Percentiles rank a stretch among this genome's conserved stretches.
Conservation (phyloP, 2,113 vertebrate genomes). For the Lepus europaeus region DNA sequence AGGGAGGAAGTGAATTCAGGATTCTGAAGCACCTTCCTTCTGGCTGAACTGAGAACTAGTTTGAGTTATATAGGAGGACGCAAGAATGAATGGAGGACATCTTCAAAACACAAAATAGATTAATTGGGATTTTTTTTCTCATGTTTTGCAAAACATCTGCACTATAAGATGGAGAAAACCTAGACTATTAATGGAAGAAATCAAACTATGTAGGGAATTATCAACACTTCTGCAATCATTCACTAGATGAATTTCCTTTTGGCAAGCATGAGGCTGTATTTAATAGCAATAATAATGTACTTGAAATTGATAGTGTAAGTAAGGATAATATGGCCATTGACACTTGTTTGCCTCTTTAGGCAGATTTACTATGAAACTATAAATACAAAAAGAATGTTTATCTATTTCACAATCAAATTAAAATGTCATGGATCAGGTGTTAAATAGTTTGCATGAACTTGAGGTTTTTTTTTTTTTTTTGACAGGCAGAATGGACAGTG, state of each 20-base stretch:
- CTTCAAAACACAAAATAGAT: conserved; percentile 8
- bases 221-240: not conserved
- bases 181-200: not conserved
- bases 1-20: not conserved
- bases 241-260: not conserved
- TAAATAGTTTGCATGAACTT: conserved; percentile 4
- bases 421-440: not conserved
- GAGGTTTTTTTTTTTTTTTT: not conserved
- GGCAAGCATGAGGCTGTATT: not conserved
- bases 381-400: conserved; percentile 19
- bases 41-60: not conserved
- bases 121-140: not conserved
- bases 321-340: not conserved
- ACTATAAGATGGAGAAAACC: not conserved
- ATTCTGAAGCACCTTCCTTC: not conserved
- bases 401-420: conserved; percentile 42
- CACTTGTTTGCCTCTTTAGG: not conserved
- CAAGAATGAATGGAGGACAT: not conserved
- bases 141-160: not conserved
- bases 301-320: conserved; percentile 9
- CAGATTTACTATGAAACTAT: not conserved
- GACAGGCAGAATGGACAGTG: too few species aligned
- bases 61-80: not conserved
- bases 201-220: not conserved
- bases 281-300: not conserved